phyloP scores from a whole-genome alignment of 1,140 invertebrate genomes.

The Hylaeus volcanicus region DNA sequence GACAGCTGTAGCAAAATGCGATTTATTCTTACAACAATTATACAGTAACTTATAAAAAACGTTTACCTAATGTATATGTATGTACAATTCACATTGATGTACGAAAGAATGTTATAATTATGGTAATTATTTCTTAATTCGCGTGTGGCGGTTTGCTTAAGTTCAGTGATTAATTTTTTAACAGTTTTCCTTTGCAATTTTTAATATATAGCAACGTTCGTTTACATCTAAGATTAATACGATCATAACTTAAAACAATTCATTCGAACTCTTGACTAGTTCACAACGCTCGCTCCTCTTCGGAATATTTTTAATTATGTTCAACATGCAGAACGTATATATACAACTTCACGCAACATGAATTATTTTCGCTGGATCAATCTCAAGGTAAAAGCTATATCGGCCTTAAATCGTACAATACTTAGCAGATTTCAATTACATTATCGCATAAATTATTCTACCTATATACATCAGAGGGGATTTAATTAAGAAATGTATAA shows the following conservation, averaged over 20 bases:
- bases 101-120: neutral
- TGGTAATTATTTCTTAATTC: neutral
- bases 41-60: constrained; percentile 57
- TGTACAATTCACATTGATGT: constrained; percentile 49
- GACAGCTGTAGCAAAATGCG: neutral
- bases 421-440: neutral
- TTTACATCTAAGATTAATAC: neutral
- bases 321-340: neutral
- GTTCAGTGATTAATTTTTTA: neutral
- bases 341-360: neutral
- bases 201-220: neutral
- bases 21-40: constrained; percentile 58
- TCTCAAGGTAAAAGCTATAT: neutral
- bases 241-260: neutral
- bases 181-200: neutral
- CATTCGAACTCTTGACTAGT: constrained; percentile 41
- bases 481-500: neutral
- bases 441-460: neutral
- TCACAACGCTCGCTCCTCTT: constrained; percentile 25
- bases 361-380: neutral
- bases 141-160: neutral
- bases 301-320: neutral
- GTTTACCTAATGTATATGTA: constrained; percentile 57
- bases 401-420: neutral
- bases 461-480: constrained; percentile 22